Percentiles rank a stretch among this genome's conserved stretches.
phyloP scores from a whole-genome alignment of 1,140 invertebrate species.

The Trachelipus rathkii region DNA sequence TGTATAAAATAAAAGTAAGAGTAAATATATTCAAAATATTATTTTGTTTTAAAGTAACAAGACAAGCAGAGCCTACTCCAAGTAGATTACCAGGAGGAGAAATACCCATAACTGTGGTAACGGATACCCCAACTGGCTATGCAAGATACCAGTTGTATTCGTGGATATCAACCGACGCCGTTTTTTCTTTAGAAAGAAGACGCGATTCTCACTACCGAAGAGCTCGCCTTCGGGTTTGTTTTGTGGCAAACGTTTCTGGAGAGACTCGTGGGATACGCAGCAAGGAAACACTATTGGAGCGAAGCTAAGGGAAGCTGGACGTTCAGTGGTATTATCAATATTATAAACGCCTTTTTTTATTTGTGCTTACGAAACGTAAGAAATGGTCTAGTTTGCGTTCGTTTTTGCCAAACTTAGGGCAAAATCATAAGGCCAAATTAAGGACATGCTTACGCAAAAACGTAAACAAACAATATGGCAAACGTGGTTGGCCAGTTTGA shows the following conservation, averaged over 20 bases:
- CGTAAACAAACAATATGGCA: too few species aligned
- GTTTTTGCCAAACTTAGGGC: too few species aligned
- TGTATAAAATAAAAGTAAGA: conserved; percentile 71
- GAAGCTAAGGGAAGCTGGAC: conserved; percentile 86
- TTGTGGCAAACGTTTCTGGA: conserved; percentile 93
- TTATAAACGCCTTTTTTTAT: too few species aligned
- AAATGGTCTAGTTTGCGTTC: too few species aligned
- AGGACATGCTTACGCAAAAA: too few species aligned
- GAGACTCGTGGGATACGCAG: conserved; percentile 90
- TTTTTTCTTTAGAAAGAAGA: conserved; percentile 92
- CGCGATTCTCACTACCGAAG: conserved; percentile 81
- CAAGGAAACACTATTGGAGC: conserved; percentile 89
- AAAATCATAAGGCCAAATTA: too few species aligned
- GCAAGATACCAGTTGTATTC: conserved; percentile 74
- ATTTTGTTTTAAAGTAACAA: conserved; percentile 86
- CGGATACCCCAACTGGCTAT: conserved; percentile 61
- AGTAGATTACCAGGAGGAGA: conserved; percentile 65
- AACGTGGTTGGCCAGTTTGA: too few species aligned
- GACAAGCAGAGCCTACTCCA: conserved; percentile 66
- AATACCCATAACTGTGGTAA: conserved; percentile 68
- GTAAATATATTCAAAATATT: conserved; percentile 80
- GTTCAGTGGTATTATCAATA: too few species aligned
- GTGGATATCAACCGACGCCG: conserved; percentile 80
- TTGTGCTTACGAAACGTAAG: too few species aligned
- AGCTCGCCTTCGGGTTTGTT: conserved; percentile 91